A percentile compares a stretch with the other conserved stretches of the same genome.
Conservation (phyloP, 1,140 invertebrate genomes). For the Heliconius eleuchia region DNA sequence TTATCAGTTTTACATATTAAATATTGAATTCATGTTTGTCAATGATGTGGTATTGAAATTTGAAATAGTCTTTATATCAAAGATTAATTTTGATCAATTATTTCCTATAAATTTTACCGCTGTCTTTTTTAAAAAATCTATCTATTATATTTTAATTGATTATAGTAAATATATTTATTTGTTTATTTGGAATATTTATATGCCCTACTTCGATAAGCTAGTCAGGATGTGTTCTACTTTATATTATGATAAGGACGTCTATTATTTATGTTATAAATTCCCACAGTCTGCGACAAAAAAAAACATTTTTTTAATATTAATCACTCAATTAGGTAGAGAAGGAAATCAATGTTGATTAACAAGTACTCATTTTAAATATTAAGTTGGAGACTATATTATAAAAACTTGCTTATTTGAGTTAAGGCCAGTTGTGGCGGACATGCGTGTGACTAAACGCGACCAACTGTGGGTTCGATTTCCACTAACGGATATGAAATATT, state of each 20-base stretch:
- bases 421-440: too few species aligned
- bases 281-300: slow-evolving; percentile 30
- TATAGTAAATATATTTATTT: slow-evolving; percentile 9
- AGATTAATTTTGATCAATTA: neutral
- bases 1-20: neutral
- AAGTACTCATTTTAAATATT: too few species aligned
- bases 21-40: neutral
- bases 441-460: too few species aligned
- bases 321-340: neutral
- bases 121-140: neutral
- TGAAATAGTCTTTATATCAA: neutral
- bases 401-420: too few species aligned
- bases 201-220: slow-evolving; percentile 55
- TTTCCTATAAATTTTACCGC: neutral
- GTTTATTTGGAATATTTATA: slow-evolving; percentile 34
- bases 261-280: slow-evolving; percentile 23
- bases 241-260: slow-evolving; percentile 43
- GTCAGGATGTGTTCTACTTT: slow-evolving; percentile 49
- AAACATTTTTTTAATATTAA: neutral
- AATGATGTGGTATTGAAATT: neutral
- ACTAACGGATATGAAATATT: too few species aligned
- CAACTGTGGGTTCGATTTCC: too few species aligned
- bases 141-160: neutral
- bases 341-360: too few species aligned
- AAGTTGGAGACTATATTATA: too few species aligned